A percentile compares a stretch with the other conserved stretches of the same genome.
Conservation (phyloP, 2,113 vertebrate genomes). For the Notiomystis cincta region DNA sequence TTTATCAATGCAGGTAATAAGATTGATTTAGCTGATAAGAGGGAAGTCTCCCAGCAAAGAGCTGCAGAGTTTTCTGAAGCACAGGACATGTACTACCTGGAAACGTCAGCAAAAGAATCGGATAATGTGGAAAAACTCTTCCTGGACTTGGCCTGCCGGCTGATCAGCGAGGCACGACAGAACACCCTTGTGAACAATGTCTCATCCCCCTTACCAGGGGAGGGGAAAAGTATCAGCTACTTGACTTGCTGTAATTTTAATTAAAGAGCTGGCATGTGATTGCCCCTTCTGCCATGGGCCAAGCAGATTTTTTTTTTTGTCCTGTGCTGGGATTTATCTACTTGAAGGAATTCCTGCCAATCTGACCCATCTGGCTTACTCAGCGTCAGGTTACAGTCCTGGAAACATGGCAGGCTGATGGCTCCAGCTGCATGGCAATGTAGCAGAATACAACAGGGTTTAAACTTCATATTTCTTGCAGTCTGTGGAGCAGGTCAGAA, state of each 20-base stretch:
- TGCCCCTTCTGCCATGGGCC: conserved; percentile 23
- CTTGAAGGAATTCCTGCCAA: conserved; percentile 28
- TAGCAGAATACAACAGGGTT: conserved; percentile 50
- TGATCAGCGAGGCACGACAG: conserved; percentile 94
- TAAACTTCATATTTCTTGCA: not conserved
- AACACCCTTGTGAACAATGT: conserved; percentile 96
- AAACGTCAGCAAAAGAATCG: conserved; percentile 96
- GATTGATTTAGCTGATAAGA: conserved; percentile 93
- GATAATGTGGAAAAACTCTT: conserved; percentile 99
- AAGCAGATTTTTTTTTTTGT: not conserved
- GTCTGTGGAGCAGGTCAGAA: conserved; percentile 43
- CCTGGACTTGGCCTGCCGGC: conserved; percentile 92
- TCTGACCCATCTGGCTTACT: conserved; percentile 48
- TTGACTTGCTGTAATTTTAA: conserved; percentile 98
- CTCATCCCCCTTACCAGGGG: conserved; percentile 89
- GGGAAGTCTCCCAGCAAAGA: conserved; percentile 91
- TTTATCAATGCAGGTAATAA: conserved; percentile 86
- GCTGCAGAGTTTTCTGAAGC: conserved; percentile 93
- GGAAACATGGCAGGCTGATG: conserved; percentile 57
- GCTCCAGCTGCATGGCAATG: conserved; percentile 46
- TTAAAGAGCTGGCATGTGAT: conserved; percentile 64
- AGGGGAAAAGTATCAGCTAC: conserved; percentile 97
- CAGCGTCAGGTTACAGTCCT: conserved; percentile 22
- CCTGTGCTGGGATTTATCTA: conserved; percentile 37
- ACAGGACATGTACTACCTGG: conserved; percentile 97